Base-by-base conservation (phyloP, 2,888 invertebrate genomes). In the Oscheius sp. region DNA sequence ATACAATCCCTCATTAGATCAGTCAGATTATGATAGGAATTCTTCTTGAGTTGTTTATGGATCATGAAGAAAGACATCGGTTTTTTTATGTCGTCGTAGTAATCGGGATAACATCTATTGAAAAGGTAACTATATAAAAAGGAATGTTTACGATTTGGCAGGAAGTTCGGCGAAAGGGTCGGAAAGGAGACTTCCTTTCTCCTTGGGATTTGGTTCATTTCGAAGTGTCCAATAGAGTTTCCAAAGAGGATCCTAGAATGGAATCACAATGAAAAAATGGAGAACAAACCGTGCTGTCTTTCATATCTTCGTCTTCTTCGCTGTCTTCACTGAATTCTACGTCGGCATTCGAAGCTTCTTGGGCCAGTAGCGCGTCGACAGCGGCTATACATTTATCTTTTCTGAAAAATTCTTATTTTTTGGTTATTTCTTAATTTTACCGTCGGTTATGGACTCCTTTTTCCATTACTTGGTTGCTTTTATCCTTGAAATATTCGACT, bases 31-130 rank as follows among this genome's bases (percentile, higher is more conserved):
- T 66, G 57, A 62, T 85, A 85, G n/a, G 77, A 67, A 24, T 73
- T 75, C n/a, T 66, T 71, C 68, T 88, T 89, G 32, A 90, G 82
- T 73, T 87, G 88, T 67, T 88, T 87, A 71, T 88, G 87, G 50
- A 98, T 95, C 88, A 95, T 94, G 78, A 92, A 91, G 83, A 98
- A 88, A 0, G 96, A 95, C 79, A 98, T 92, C 0, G 98, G 97
- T 85, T 93, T 93, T 86, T 94, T 93, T 61, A 98, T 97, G 86
- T 95, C 94, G 81, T 93, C 93, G 88, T 95, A 99, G 87, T 98
- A 98, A 88, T 97, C 97, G 0, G 96, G 94, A 88, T 97, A 95
- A 76, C 92, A 73, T 47, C 80, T 80, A 28, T n/a, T 2, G 4
- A 38, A 24, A 54, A 33, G 36, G 38, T 28, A 22, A 57, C 4